Conservation (phyloP, 2,888 invertebrate species). For the Heterodera filipjevi region DNA sequence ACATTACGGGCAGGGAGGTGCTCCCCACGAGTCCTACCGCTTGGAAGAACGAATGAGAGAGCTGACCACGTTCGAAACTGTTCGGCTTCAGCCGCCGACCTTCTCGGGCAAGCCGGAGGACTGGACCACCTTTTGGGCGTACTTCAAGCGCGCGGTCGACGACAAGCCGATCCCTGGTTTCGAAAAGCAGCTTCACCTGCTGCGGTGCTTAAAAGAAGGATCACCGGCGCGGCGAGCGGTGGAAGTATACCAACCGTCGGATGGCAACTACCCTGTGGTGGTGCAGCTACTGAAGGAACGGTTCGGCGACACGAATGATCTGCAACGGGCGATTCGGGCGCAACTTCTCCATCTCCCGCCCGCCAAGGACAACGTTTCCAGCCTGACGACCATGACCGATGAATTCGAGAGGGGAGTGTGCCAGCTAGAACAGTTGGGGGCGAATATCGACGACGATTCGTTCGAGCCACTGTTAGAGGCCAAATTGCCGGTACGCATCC, state of each 20-base stretch:
- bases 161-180: neutral
- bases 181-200: conserved; percentile 5
- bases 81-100: neutral
- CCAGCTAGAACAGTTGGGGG: neutral
- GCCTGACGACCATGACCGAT: too few species aligned
- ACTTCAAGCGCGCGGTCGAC: conserved; percentile 5
- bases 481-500: too few species aligned
- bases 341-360: too few species aligned
- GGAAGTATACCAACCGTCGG: conserved; percentile 10
- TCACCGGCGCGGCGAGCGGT: too few species aligned
- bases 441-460: neutral
- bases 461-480: neutral
- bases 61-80: neutral
- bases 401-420: neutral
- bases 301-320: neutral
- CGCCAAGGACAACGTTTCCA: too few species aligned
- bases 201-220: neutral
- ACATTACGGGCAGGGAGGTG: too few species aligned
- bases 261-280: conserved; percentile 11
- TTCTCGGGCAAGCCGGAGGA: neutral
- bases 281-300: neutral
- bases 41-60: too few species aligned
- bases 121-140: conserved; percentile 5
- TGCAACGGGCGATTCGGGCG: too few species aligned
- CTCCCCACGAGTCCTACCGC: too few species aligned